phyloP scores from a whole-genome alignment of 1,140 invertebrate genomes.

The Melitaea cinxia region DNA sequence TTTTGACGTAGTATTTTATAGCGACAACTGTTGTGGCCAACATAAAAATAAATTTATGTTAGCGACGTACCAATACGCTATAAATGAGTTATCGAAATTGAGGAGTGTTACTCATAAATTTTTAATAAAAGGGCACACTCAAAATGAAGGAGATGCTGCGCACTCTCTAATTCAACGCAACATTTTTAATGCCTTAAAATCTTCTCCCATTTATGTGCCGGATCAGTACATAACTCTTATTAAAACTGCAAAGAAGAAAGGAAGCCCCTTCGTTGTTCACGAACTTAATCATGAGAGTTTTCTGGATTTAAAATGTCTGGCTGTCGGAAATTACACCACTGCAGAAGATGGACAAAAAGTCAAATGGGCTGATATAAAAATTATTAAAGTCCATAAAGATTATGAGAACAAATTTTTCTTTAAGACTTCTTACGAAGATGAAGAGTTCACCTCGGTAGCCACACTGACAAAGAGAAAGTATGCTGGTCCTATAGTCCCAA shows the following conservation, averaged over 20 bases:
- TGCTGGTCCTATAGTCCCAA: slow-evolving; percentile 20
- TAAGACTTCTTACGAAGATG: too few relatives aligned
- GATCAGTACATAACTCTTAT: too few relatives aligned
- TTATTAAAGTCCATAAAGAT: slow-evolving; percentile 32
- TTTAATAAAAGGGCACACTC: slow-evolving; percentile 66
- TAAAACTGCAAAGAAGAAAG: slow-evolving; percentile 44
- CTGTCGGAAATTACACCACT: slow-evolving; percentile 34
- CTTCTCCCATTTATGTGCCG: slow-evolving; percentile 55
- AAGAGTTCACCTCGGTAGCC: slow-evolving; percentile 35
- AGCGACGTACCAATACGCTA: too few relatives aligned
- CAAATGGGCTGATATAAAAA: slow-evolving; percentile 42
- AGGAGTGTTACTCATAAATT: slow-evolving; percentile 67
- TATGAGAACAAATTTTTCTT: slow-evolving; percentile 28
- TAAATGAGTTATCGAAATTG: not conserved
- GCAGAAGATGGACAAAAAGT: slow-evolving; percentile 38
- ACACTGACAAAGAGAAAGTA: slow-evolving; percentile 25
- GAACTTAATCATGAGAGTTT: slow-evolving; percentile 41
- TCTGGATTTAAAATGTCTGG: slow-evolving; percentile 40
- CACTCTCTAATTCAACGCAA: slow-evolving; percentile 60
- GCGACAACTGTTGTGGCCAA: too few relatives aligned
- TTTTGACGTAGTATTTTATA: too few relatives aligned
- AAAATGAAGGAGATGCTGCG: slow-evolving; percentile 69
- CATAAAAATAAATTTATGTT: too few relatives aligned
- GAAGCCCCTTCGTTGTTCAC: slow-evolving; percentile 31
- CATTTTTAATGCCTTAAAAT: slow-evolving; percentile 50